phyloP scores from a whole-genome alignment of 2,888 invertebrate species.

The Sarcophaga variegata region DNA sequence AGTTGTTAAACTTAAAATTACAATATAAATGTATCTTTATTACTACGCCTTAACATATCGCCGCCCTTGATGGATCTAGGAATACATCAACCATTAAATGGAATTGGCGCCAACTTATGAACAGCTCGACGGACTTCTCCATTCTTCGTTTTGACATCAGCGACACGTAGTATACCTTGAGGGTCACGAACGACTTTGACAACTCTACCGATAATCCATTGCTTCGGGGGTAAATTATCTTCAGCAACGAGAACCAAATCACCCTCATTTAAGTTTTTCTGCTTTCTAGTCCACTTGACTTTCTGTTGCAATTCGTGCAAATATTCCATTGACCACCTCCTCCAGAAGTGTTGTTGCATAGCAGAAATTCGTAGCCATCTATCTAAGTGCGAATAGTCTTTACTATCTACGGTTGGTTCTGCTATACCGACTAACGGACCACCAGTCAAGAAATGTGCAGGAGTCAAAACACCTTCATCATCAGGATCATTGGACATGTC shows the following conservation, averaged over 20 bases:
- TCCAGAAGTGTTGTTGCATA: slow-evolving; percentile 55
- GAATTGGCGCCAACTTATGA: slow-evolving; percentile 30
- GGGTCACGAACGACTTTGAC: no score
- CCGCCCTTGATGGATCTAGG: slow-evolving; percentile 30
- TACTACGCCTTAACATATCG: slow-evolving; percentile 23
- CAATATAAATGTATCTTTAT: no score
- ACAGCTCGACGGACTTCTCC: slow-evolving; percentile 12
- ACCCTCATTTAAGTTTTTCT: slow-evolving; percentile 47
- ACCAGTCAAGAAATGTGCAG: slow-evolving; percentile 61
- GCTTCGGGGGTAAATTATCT: slow-evolving; percentile 41
- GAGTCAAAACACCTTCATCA: slow-evolving; percentile 61
- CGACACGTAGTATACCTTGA: no score
- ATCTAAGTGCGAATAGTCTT: neutral
- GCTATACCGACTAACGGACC: slow-evolving; percentile 51
- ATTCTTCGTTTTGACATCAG: no score
- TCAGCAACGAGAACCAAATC: slow-evolving; percentile 45
- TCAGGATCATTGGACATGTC: slow-evolving; percentile 62
- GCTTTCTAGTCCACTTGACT: slow-evolving; percentile 52
- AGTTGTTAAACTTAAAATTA: no score
- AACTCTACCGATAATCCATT: slow-evolving; percentile 29
- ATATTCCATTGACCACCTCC: slow-evolving; percentile 60
- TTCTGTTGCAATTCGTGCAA: slow-evolving; percentile 52
- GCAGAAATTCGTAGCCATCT: slow-evolving; percentile 23
- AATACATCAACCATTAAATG: slow-evolving; percentile 40
- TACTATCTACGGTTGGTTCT: slow-evolving; percentile 13